A percentile compares a stretch with the other conserved stretches of the same genome.
Conservation (phyloP, 2,888 invertebrate genomes). For the Sphecodes monilicornis region DNA sequence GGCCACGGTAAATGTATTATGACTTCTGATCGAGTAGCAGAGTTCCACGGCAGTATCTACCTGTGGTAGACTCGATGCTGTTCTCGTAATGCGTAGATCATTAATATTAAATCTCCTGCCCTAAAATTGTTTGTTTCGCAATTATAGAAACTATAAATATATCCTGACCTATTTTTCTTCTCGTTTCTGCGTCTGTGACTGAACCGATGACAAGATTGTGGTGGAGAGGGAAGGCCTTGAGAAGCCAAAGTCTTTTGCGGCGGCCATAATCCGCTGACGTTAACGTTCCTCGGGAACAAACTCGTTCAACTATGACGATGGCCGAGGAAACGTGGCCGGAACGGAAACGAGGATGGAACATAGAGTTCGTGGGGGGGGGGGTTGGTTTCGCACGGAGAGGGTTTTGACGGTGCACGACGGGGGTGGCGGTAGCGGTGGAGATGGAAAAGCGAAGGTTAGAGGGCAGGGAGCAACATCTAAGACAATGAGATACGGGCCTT, state of each 20-base stretch:
- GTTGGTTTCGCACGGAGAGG: constrained; percentile 8
- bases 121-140: no score
- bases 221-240: neutral
- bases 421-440: constrained; percentile 12
- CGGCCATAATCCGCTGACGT: constrained; percentile 31
- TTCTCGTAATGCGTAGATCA: no score
- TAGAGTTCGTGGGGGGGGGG: neutral
- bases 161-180: no score
- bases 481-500: constrained; percentile 80
- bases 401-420: constrained; percentile 2
- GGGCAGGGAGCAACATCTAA: constrained; percentile 73
- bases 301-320: constrained; percentile 58
- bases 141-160: no score
- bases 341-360: constrained; percentile 5
- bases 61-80: neutral
- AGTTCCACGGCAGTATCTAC: constrained; percentile 69
- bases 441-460: constrained; percentile 42
- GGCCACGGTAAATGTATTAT: constrained; percentile 84
- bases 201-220: neutral
- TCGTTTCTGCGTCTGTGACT: neutral
- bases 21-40: constrained; percentile 84
- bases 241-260: constrained; percentile 14
- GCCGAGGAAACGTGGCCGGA: constrained; percentile 36
- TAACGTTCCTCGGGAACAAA: constrained; percentile 27
- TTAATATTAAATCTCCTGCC: no score